Base-by-base conservation (phyloP, 2,797 vertebrate genomes). In the Propithecus perrieri region DNA sequence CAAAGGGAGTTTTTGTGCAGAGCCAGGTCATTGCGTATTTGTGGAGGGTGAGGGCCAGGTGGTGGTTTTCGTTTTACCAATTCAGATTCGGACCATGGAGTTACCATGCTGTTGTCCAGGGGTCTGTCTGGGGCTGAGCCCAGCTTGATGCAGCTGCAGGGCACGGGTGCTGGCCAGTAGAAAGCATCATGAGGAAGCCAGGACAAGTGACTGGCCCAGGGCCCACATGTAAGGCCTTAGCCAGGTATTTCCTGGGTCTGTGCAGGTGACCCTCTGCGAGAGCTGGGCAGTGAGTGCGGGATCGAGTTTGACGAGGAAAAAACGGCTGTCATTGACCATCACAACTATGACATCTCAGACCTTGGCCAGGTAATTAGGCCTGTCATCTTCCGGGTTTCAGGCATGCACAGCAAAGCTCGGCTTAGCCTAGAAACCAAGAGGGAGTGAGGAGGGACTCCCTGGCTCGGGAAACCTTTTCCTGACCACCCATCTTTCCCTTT, bases 281-380 rank as follows among this genome's bases (percentile, higher is more conserved):
- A 99, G 98, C 98, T 99, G 98, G 99, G 99, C 71, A 99, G 99
- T 0, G 99, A 99, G 98, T 99, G 99, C 35, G 99, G 99, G 12
- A 99, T 99, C 0, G 99, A 99, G 98, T 99, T 99, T 71, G 99
- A 99, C 38, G 99, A 99, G 97, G 99, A 99, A 86, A 99, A 99
- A 97, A 99, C 99, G 0, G 99, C 99, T 0, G 99, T 99, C 85
- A 99, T 99, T 30, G 99, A 99, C 98, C 99, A 99, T 97, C 99
- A 99, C 98, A 99, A 99, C 98, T 99, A 99, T 0, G 99, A 99
- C 2, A 72, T 99, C 85, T 99, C 99, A 0, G 99, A 99, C 97
- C 99, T 99, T 0, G 99, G 99, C 71, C 99, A 99, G 99, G 99
- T 99, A 97, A 76, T 2, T 50, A 0, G 1, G 4, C 9, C 14